Evolutionary conservation across 2,797 vertebrate genomes (phyloP), one percentile per base, ranked within the genome.

Genomic region (Microctenopoma steveboyesi): DNA sequence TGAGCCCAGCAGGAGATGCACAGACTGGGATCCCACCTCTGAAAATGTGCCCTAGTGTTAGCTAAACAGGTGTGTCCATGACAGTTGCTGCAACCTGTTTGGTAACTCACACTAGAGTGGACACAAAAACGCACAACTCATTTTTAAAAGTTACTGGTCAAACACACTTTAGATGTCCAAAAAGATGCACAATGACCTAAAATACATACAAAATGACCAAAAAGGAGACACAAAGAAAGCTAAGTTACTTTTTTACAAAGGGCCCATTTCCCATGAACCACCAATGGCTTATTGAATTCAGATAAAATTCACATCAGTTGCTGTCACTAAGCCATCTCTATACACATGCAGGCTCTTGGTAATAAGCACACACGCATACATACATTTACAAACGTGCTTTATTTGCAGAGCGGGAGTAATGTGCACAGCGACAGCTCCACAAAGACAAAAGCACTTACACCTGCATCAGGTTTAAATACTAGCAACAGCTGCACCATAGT

Each of bases 401-500:
- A 74, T 67, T 50, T 42, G 55, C 52, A 70, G 54, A 37, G 22
- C 51, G 66, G 57, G 30, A 65, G 61, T 37, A 46, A 56, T 53
- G 50, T 33, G 39, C 42, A 49, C 56, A 64, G 42, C 4, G 78
- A 87, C 83, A 83, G 78, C 75, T 83, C 54, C 66, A 86, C 84
- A 88, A 86, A 88, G 84, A 78, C 74, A 10, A 15, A 57, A 54
- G 56, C 72, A 57, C 68, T 52, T 64, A 70, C 87, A 89, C 87
- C 89, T 93, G 87, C 76, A 82, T 71, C 65, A 69, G 68, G 78
- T 86, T 86, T 76, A 83, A 89, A 83, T 65, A 85, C 67, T 72
- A 62, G 76, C 83, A 90, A 86, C 90, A 92, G 88, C 89, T 92
- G 88, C 63, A 16, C 73, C 72, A 72, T 79, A 50, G 77, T 75